These are phyloP conservation scores for Trichogramma dendrolimi DNA, from an alignment of 2,888 invertebrate species.

Conservation along the genomic window DNA sequence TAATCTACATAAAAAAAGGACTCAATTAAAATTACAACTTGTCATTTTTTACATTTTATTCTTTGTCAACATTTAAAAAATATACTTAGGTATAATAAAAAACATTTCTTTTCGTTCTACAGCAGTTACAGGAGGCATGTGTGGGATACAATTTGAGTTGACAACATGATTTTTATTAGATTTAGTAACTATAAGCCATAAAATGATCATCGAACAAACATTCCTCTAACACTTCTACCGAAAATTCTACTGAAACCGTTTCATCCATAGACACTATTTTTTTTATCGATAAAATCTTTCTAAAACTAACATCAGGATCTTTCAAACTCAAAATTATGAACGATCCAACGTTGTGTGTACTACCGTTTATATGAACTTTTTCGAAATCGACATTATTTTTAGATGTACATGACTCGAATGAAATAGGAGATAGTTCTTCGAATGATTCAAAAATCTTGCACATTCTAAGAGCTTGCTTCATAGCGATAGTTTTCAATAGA, in stretches of 20 bases:
- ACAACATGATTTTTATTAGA: no score
- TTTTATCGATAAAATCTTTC: constrained; percentile 18
- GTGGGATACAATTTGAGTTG: no score
- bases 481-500: constrained; percentile 4
- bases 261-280: constrained; percentile 14
- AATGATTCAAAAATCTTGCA: constrained; percentile 3
- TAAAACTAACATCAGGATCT: constrained; percentile 14
- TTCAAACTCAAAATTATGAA: constrained; percentile 17
- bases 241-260: neutral
- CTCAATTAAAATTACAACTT: no score
- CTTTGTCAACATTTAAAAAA: no score
- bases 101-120: no score
- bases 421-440: neutral
- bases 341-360: constrained; percentile 11
- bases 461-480: constrained; percentile 8
- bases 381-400: constrained; percentile 12
- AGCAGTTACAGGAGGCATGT: no score
- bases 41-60: no score
- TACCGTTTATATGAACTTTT: constrained; percentile 20
- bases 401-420: neutral
- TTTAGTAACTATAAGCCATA: neutral
- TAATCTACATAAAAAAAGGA: no score
- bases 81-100: no score
- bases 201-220: constrained; percentile 15
- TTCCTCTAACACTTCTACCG: constrained; percentile 13